Evolutionary conservation across 2,113 vertebrate species (phyloP).

Genomic region (Hemiscyllium ocellatum): DNA sequence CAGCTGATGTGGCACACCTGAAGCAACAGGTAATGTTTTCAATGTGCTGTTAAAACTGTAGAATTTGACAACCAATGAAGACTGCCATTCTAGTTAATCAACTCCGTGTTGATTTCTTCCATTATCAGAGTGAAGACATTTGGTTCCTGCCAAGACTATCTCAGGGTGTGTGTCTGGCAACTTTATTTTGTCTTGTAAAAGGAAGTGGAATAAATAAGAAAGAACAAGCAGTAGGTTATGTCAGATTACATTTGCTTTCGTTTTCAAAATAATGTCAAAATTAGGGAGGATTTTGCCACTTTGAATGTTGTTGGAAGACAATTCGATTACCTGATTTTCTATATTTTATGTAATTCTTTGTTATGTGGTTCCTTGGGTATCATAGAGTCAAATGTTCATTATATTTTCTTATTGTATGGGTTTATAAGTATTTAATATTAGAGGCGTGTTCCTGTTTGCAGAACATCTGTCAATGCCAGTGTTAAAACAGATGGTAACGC

Average conservation of each 20-base stretch:
- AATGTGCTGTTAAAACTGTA: not conserved
- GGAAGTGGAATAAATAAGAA: not conserved
- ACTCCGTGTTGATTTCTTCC: not conserved
- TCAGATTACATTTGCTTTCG: too few relatives aligned
- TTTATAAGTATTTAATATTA: not conserved
- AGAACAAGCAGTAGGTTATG: not conserved
- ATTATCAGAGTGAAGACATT: not conserved
- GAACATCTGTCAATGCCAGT: not conserved
- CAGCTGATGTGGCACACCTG: not conserved
- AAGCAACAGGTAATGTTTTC: not conserved
- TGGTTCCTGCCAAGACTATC: not conserved
- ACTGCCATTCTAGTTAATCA: not conserved
- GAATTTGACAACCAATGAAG: not conserved
- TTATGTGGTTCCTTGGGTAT: not conserved
- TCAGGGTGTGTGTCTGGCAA: not conserved
- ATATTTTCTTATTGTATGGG: not conserved
- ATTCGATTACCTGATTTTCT: not conserved
- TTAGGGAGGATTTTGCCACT: not conserved
- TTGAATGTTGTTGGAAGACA: not conserved
- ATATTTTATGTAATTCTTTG: not conserved
- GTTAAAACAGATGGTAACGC: not conserved
- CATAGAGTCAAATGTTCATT: not conserved
- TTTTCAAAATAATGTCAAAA: not conserved
- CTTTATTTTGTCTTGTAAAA: not conserved
- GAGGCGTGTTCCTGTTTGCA: not conserved